phyloP scores from a whole-genome alignment of 2,888 invertebrate species.

The Melanostoma mellinum region DNA sequence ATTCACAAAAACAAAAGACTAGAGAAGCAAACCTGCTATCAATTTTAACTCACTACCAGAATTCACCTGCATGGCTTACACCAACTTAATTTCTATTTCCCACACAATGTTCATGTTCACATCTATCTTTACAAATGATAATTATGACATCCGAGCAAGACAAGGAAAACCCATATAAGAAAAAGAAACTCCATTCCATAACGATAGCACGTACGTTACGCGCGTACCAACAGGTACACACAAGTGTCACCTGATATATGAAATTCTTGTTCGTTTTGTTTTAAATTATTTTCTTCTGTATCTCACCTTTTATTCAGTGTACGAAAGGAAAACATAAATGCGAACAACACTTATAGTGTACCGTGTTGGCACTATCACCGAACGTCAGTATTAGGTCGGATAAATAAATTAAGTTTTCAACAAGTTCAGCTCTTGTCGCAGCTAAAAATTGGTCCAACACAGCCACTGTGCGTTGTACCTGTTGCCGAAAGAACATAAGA shows the following conservation, averaged over 20 bases:
- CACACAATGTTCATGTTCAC: conserved; percentile 41
- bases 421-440: conserved; percentile 56
- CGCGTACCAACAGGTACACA: conserved; percentile 47
- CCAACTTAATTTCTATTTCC: neutral
- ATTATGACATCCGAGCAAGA: conserved; percentile 50
- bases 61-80: neutral
- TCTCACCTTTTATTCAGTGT: neutral
- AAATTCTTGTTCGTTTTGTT: conserved; percentile 20
- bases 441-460: conserved; percentile 52
- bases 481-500: conserved; percentile 10
- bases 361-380: conserved; percentile 15
- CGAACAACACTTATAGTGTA: conserved; percentile 7
- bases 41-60: neutral
- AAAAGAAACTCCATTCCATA: conserved; percentile 9
- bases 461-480: neutral
- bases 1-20: conserved; percentile 13
- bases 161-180: conserved; percentile 12
- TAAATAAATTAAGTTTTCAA: conserved; percentile 67
- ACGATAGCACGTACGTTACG: conserved; percentile 48
- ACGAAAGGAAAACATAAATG: conserved; percentile 27
- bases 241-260: conserved; percentile 49
- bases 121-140: conserved; percentile 52
- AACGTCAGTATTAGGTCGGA: neutral
- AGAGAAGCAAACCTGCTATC: conserved; percentile 3
- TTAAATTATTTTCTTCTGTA: no score